These are phyloP conservation scores for Cheilosia vulpina DNA, from an alignment of 2,888 invertebrate genomes.

Conservation along the genomic window DNA sequence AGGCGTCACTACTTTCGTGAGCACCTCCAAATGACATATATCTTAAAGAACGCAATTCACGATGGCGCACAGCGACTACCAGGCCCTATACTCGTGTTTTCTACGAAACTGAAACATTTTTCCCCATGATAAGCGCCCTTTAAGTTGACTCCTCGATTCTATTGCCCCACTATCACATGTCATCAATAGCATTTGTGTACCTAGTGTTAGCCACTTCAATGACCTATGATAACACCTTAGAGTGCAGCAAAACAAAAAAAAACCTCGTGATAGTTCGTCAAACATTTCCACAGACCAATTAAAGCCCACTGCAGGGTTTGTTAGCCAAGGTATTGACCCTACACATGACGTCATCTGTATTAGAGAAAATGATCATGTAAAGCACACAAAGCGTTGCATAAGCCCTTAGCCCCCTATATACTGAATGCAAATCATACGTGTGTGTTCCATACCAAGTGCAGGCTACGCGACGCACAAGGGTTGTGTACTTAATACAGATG, in stretches of 20 bases:
- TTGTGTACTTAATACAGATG: conserved; percentile 6
- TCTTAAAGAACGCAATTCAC: neutral
- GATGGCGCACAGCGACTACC: too few relatives aligned
- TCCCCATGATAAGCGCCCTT: conserved; percentile 4
- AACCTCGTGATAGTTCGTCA: neutral
- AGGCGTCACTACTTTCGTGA: neutral
- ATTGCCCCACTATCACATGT: neutral
- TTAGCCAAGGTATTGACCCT: conserved; percentile 39
- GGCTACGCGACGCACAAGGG: conserved; percentile 10
- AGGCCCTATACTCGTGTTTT: neutral
- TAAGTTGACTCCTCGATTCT: conserved; percentile 8
- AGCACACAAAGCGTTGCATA: neutral
- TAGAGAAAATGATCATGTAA: neutral
- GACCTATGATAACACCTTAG: conserved; percentile 58
- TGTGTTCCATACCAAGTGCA: neutral
- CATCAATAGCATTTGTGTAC: conserved; percentile 2
- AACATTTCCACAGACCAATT: conserved; percentile 5
- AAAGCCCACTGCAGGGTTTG: conserved; percentile 26
- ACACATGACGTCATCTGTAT: conserved; percentile 24
- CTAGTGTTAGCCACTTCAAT: conserved; percentile 38
- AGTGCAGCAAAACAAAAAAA: neutral
- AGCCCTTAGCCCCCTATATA: neutral
- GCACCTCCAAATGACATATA: neutral
- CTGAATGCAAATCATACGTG: conserved; percentile 1
- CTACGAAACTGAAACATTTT: neutral